A percentile compares a stretch with the other conserved stretches of the same genome.
Evolutionary conservation across 2,797 vertebrate species (phyloP).

Genomic region (Darevskia mixta): DNA sequence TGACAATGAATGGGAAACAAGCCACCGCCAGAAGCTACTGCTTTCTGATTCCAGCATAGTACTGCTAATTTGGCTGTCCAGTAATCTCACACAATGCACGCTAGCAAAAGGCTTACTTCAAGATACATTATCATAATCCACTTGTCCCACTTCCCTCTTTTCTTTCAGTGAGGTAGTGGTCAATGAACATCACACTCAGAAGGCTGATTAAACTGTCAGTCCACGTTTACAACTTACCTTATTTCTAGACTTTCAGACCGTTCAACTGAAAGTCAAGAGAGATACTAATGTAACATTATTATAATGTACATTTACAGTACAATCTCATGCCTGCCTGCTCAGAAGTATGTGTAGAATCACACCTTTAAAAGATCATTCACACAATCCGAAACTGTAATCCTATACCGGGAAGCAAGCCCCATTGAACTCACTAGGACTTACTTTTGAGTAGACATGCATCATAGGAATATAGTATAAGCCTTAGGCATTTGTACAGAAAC

Average conservation of each 20-base stretch:
- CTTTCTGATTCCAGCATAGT: slow-evolving; percentile 69
- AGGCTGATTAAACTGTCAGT: slow-evolving; percentile 7
- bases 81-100: slow-evolving; percentile 37
- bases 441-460: too few relatives aligned
- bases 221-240: slow-evolving; percentile 11
- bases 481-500: background rate
- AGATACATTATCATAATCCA: slow-evolving; percentile 57
- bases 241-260: slow-evolving; percentile 3
- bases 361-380: background rate
- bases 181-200: slow-evolving; percentile 24
- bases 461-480: too few relatives aligned
- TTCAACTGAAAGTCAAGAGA: slow-evolving; percentile 3
- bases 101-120: background rate
- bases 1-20: slow-evolving; percentile 80
- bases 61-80: slow-evolving; percentile 66
- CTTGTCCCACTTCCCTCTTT: slow-evolving; percentile 24
- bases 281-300: background rate
- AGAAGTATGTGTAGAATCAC: background rate
- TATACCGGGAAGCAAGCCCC: too few relatives aligned
- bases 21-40: slow-evolving; percentile 71
- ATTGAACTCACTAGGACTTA: too few relatives aligned
- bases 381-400: background rate
- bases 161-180: slow-evolving; percentile 7
- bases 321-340: background rate
- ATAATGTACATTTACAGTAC: background rate